phyloP scores from a whole-genome alignment of 2,888 invertebrate genomes.

The Cryptophagus acutangulus region DNA sequence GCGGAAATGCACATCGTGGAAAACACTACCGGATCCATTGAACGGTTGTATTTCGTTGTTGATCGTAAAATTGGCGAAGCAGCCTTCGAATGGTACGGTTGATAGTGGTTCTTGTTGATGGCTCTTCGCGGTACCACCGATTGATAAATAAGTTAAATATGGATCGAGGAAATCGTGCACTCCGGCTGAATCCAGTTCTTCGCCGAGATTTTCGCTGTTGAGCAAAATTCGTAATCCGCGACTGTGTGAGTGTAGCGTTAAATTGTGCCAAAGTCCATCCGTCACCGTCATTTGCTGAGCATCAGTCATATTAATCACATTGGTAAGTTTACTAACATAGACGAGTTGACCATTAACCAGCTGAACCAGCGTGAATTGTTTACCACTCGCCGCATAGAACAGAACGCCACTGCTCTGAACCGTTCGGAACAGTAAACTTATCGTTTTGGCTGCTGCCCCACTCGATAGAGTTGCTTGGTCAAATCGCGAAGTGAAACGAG shows the following conservation, averaged over 20 bases:
- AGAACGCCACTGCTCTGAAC: slow-evolving; percentile 72
- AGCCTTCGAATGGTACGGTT: slow-evolving; percentile 74
- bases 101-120: slow-evolving; percentile 54
- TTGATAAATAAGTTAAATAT: slow-evolving; percentile 71
- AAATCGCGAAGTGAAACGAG: slow-evolving; percentile 22
- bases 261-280: slow-evolving; percentile 87
- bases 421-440: slow-evolving; percentile 79
- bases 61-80: slow-evolving; percentile 81
- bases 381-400: slow-evolving; percentile 82
- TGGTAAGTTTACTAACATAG: slow-evolving; percentile 75
- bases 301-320: slow-evolving; percentile 78
- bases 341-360: slow-evolving; percentile 69
- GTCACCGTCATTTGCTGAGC: slow-evolving; percentile 55
- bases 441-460: slow-evolving; percentile 59
- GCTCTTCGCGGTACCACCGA: slow-evolving; percentile 72
- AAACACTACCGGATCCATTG: slow-evolving; percentile 80
- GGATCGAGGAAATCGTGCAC: slow-evolving; percentile 91
- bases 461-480: slow-evolving; percentile 8
- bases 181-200: slow-evolving; percentile 79
- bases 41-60: slow-evolving; percentile 88
- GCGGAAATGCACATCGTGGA: slow-evolving; percentile 62
- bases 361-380: slow-evolving; percentile 80
- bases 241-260: slow-evolving; percentile 68
- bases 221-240: slow-evolving; percentile 68
- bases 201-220: slow-evolving; percentile 65